These are phyloP conservation scores for Phylloscopus trochiloides DNA, from an alignment of 2,113 vertebrate species.

Conservation along the genomic window DNA sequence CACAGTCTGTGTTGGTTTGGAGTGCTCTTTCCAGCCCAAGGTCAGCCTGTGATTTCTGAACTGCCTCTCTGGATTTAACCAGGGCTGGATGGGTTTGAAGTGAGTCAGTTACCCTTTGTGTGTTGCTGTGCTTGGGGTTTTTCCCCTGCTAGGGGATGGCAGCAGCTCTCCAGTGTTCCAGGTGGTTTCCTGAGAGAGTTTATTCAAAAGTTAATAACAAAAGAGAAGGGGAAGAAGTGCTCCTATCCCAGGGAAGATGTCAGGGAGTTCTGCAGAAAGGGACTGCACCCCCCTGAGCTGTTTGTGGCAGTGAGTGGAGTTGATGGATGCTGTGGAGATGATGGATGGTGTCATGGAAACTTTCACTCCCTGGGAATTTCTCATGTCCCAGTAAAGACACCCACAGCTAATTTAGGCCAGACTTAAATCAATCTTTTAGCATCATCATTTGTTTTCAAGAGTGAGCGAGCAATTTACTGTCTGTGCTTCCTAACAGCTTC, in stretches of 20 bases:
- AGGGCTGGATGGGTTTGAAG: not conserved
- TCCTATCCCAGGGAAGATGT: not conserved
- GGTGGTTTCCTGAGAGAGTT: not conserved
- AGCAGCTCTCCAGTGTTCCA: not conserved
- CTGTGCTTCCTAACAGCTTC: not conserved
- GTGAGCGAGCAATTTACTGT: not conserved
- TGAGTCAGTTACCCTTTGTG: not conserved
- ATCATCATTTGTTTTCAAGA: not conserved
- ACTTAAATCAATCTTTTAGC: not conserved
- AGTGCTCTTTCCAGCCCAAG: not conserved
- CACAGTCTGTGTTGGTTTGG: not conserved
- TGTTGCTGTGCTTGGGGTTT: not conserved
- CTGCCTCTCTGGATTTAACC: not conserved
- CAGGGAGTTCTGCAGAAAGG: not conserved
- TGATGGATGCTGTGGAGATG: not conserved
- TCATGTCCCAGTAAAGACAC: not conserved
- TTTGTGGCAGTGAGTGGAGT: not conserved
- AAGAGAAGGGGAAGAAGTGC: not conserved
- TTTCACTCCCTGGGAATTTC: not conserved
- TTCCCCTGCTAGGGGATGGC: no score
- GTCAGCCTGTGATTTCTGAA: not conserved
- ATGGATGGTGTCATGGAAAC: not conserved
- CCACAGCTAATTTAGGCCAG: not conserved
- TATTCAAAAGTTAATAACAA: not conserved
- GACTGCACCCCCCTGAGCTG: not conserved